A percentile compares a stretch with the other conserved stretches of the same genome.
These are phyloP conservation scores for western clawed frog (Xenopus tropicalis) DNA, from an alignment of 2,113 vertebrate species.

Conservation along the genomic window UCB_Xtro_10.0 CM004445.2:67224501-67225000, in stretches of 20 bases:
- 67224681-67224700: no score
- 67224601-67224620: no score
- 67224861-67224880: background rate
- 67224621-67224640: no score
- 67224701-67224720: no score
- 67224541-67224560: no score
- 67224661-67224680: no score
- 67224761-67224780: background rate
- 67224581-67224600: background rate
- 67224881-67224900: background rate
- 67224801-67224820: background rate
- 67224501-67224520: slow-evolving; percentile 19
- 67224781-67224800: background rate
- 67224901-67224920: no score
- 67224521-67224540: background rate
- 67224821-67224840: background rate
- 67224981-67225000: background rate
- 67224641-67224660: no score
- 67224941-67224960: background rate
- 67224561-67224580: slow-evolving; percentile 7
- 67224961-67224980: no score
- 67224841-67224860: background rate
- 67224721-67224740: no score
- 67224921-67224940: background rate
- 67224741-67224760: no score